A percentile compares a stretch with the other conserved stretches of the same genome.
Conservation (phyloP, 2,797 vertebrate genomes). For the Zalophus californianus region DNA sequence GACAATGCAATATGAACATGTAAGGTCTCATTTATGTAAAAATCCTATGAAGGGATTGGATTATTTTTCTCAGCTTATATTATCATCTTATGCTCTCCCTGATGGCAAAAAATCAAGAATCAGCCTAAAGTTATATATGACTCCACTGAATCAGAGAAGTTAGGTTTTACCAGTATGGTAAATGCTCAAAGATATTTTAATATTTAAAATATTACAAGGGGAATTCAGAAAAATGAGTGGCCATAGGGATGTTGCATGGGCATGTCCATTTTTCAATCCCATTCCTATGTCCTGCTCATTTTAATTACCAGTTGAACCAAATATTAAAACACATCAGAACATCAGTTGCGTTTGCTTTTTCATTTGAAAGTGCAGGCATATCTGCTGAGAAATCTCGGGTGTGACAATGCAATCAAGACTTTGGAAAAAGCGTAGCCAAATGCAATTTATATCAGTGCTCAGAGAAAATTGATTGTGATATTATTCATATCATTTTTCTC, state of each 20-base stretch:
- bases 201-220: neutral
- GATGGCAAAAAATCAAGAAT: neutral
- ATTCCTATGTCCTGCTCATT: neutral
- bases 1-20: neutral
- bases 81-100: neutral
- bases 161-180: neutral
- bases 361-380: conserved; percentile 60
- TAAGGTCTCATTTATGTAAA: neutral
- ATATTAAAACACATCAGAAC: conserved; percentile 9
- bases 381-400: conserved; percentile 60
- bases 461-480: conserved; percentile 77
- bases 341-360: conserved; percentile 39
- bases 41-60: neutral
- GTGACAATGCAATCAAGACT: conserved; percentile 70
- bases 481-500: conserved; percentile 74
- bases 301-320: conserved; percentile 61
- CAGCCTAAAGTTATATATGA: neutral
- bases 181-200: neutral
- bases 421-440: conserved; percentile 73
- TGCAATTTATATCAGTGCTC: conserved; percentile 71
- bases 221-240: conserved; percentile 38
- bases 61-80: neutral
- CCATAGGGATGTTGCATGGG: neutral
- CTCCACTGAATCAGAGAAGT: neutral
- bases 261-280: neutral